phyloP scores from a whole-genome alignment of 1,140 invertebrate species.

The Lepidurus couesii region DNA sequence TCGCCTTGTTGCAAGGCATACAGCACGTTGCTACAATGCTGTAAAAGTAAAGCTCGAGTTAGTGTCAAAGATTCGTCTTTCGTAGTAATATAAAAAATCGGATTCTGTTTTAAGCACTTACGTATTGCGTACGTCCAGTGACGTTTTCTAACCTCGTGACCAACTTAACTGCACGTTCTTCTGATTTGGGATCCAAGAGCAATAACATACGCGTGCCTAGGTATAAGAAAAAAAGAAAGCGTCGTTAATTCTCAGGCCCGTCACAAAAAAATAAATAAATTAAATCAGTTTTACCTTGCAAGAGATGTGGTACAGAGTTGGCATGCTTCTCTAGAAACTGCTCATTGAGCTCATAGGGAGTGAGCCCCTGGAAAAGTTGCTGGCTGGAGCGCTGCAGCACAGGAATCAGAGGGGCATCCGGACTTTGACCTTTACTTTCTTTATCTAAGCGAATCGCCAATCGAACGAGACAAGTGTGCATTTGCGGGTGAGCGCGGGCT shows the following conservation, averaged over 20 bases:
- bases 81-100: constrained; percentile 29
- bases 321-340: constrained; percentile 59
- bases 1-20: constrained; percentile 67
- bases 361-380: constrained; percentile 64
- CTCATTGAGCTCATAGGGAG: constrained; percentile 60
- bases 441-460: constrained; percentile 54
- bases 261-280: constrained; percentile 29
- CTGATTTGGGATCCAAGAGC: constrained; percentile 55
- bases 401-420: constrained; percentile 40
- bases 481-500: constrained; percentile 57
- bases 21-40: constrained; percentile 71
- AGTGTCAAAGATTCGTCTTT: constrained; percentile 38
- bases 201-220: constrained; percentile 61
- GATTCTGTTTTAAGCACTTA: constrained; percentile 37
- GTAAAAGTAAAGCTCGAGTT: constrained; percentile 40
- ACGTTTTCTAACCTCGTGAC: constrained; percentile 54
- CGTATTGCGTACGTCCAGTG: constrained; percentile 38
- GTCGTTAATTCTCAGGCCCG: constrained; percentile 28
- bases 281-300: constrained; percentile 54
- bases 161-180: constrained; percentile 56
- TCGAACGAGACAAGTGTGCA: constrained; percentile 76
- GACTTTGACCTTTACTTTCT: constrained; percentile 44
- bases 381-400: constrained; percentile 57
- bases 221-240: constrained; percentile 37
- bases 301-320: constrained; percentile 59